Conservation (phyloP, 2,888 invertebrate species). For the Eristalis arbustorum region DNA sequence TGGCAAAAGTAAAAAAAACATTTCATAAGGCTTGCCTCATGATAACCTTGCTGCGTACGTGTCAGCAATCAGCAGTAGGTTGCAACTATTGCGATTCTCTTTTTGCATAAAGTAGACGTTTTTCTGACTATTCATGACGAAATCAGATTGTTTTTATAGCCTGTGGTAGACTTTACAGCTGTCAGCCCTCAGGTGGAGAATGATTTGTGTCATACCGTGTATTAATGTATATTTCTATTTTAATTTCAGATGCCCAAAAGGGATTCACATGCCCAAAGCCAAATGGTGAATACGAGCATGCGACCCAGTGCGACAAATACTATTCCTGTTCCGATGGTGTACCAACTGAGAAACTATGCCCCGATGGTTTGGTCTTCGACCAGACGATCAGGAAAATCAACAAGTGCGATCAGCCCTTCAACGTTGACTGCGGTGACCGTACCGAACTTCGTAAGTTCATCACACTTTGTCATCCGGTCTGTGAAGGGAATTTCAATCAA, state of each 20-base stretch:
- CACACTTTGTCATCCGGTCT: neutral
- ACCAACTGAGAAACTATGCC: conserved; percentile 88
- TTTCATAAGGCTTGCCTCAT: neutral
- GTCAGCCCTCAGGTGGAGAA: no score
- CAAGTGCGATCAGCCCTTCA: conserved; percentile 96
- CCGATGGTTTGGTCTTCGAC: conserved; percentile 94
- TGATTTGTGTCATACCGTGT: no score
- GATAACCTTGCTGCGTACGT: neutral
- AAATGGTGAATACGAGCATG: conserved; percentile 90
- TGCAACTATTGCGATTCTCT: no score
- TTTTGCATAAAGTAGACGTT: no score
- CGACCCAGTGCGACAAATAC: conserved; percentile 92
- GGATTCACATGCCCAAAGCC: conserved; percentile 89
- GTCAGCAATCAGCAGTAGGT: no score
- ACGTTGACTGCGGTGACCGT: conserved; percentile 94
- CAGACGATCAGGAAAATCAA: conserved; percentile 91
- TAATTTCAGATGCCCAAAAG: conserved; percentile 75
- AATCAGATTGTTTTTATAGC: neutral
- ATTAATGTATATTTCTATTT: neutral
- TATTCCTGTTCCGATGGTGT: conserved; percentile 89
- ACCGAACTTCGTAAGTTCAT: conserved; percentile 90
- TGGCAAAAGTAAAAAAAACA: neutral
- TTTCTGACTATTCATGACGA: neutral
- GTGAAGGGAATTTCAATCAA: neutral
- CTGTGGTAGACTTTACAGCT: no score